These are phyloP conservation scores for Catostylus mosaicus DNA, from an alignment of 30 jellyfish, hydroid and myxozoan genomes.

Conservation along the genomic window DNA sequence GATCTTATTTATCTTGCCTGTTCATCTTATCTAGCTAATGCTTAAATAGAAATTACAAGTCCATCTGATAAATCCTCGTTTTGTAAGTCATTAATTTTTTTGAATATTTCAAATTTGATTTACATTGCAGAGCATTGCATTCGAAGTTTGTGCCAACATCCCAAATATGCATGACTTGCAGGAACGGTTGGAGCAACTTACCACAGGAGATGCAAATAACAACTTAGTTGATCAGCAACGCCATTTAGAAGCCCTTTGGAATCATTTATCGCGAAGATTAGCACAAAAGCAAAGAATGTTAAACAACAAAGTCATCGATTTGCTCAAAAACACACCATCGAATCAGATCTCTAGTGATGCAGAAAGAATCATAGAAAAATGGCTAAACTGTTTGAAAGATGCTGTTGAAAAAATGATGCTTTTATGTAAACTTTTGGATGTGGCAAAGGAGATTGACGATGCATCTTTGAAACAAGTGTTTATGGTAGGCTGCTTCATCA, in stretches of 20 bases:
- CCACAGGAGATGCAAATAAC: conserved; percentile 4
- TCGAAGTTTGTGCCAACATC: conserved; percentile 63
- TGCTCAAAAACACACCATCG: background rate
- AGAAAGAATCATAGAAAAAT: background rate
- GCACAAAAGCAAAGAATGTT: conserved; percentile 34
- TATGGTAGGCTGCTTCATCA: conserved; percentile 48
- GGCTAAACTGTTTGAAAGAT: conserved; percentile 33
- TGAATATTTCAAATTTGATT: background rate
- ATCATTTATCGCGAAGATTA: conserved; percentile 36
- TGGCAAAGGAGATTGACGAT: conserved; percentile 19
- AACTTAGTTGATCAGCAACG: conserved; percentile 44
- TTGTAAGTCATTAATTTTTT: background rate
- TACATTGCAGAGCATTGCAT: conserved; percentile 38
- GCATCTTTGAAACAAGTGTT: conserved; percentile 36
- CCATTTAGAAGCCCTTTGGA: conserved; percentile 73
- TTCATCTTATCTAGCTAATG: too few species aligned
- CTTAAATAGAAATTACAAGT: too few species aligned
- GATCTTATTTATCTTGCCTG: too few species aligned
- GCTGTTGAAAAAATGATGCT: conserved; percentile 12
- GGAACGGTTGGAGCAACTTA: background rate
- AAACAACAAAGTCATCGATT: background rate
- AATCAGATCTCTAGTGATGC: background rate
- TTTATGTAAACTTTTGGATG: conserved; percentile 37
- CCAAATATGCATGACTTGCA: conserved; percentile 62
- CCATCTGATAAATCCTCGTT: too few species aligned